These are phyloP conservation scores for Theonella swinhoei DNA, from an alignment of 37 sponge, comb jelly and placozoan species.

Conservation along the genomic window DNA sequence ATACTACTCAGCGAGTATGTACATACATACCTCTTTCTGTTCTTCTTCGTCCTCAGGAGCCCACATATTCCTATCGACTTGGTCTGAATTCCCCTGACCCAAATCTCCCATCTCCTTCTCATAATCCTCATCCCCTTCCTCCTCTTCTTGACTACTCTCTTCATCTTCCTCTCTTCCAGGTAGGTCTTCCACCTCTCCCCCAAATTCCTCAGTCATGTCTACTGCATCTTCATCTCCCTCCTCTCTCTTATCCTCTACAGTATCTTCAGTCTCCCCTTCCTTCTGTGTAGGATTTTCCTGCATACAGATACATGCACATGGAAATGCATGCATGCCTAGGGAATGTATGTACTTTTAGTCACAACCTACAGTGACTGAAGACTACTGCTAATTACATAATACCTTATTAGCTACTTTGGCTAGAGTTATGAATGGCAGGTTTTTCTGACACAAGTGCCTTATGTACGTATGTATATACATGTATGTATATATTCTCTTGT, in stretches of 20 bases:
- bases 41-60: conserved; percentile 72
- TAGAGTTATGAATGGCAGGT: too few relatives aligned
- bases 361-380: too few relatives aligned
- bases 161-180: conserved; percentile 9
- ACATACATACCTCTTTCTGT: conserved; percentile 6
- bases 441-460: too few relatives aligned
- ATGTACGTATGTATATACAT: too few relatives aligned
- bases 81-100: conserved; percentile 37
- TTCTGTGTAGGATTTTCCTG: conserved; percentile 3
- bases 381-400: too few relatives aligned
- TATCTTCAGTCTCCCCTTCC: conserved; percentile 27
- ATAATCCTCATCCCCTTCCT: conserved; percentile 47
- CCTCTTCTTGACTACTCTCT: conserved; percentile 23
- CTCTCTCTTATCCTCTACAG: conserved; percentile 26
- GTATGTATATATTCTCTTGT: too few relatives aligned
- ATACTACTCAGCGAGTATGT: neutral
- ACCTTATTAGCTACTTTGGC: too few relatives aligned
- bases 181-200: conserved; percentile 59
- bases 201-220: conserved; percentile 89
- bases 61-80: conserved; percentile 85
- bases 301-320: too few relatives aligned
- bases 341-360: too few relatives aligned
- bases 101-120: conserved; percentile 65
- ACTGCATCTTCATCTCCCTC: conserved; percentile 72
- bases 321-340: too few relatives aligned